Percentiles rank a stretch among this genome's conserved stretches.
Conservation (phyloP, 2,113 vertebrate genomes). For the Machaerirhynchus nigripectus region DNA sequence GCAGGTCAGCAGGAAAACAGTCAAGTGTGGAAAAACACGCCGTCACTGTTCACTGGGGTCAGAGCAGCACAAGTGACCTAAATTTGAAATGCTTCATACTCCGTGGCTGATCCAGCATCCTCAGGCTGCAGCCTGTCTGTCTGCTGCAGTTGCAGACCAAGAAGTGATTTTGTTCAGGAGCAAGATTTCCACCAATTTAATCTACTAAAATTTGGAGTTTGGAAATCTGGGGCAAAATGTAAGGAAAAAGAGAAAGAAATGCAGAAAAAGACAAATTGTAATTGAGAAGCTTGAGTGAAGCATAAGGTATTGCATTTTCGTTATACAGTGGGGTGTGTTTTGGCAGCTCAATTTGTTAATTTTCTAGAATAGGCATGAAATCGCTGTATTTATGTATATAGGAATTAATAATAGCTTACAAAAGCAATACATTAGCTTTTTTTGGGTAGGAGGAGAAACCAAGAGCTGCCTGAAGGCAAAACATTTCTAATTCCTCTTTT, state of each 20-base stretch:
- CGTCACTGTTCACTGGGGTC: fast-evolving
- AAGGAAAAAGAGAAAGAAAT: neutral
- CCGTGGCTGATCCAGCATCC: neutral
- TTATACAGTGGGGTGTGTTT: neutral
- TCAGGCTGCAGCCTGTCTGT: neutral
- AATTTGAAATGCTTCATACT: neutral
- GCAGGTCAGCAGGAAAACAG: neutral
- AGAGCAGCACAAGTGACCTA: neutral
- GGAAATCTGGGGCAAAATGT: neutral
- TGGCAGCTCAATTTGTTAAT: neutral
- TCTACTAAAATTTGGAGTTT: neutral
- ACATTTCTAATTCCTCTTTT: neutral
- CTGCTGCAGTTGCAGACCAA: neutral
- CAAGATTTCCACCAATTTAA: neutral
- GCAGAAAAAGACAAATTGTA: neutral
- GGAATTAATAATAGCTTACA: neutral
- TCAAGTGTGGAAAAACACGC: neutral
- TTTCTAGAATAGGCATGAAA: neutral
- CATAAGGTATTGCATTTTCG: neutral
- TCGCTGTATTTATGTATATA: neutral
- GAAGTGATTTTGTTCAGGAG: neutral
- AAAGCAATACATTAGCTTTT: neutral
- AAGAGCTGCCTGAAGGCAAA: neutral
- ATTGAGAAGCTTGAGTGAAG: neutral
- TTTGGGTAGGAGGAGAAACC: neutral